These are phyloP conservation scores for Nemotelus pantherinus DNA, from an alignment of 2,888 invertebrate species.

Conservation along the genomic window DNA sequence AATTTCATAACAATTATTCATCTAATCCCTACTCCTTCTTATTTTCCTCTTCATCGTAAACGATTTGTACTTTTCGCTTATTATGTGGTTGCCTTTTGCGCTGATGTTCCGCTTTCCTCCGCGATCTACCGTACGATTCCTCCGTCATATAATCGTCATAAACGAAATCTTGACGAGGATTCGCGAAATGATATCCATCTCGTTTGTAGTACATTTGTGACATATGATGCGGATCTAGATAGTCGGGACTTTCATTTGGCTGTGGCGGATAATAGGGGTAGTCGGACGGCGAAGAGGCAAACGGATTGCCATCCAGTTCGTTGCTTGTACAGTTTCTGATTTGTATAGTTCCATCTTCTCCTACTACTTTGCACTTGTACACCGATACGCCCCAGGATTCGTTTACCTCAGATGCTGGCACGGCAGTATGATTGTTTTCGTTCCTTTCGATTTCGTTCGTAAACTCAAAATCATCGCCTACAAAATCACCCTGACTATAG, in stretches of 20 bases:
- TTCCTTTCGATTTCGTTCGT: slow-evolving; percentile 39
- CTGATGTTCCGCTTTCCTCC: background rate
- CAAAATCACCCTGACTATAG: background rate
- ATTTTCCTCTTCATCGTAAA: slow-evolving; percentile 23
- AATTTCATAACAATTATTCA: background rate
- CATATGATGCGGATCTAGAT: background rate
- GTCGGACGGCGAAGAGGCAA: slow-evolving; percentile 44
- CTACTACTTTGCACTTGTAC: slow-evolving; percentile 49
- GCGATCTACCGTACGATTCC: background rate
- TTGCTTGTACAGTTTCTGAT: slow-evolving; percentile 49
- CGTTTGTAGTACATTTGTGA: background rate
- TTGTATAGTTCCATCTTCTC: slow-evolving; percentile 46
- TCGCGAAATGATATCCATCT: background rate
- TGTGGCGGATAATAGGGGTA: slow-evolving; percentile 38
- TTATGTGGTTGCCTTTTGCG: background rate
- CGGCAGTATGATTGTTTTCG: background rate
- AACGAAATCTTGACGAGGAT: slow-evolving; percentile 25
- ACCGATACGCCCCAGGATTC: slow-evolving; percentile 45
- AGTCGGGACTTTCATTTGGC: slow-evolving; percentile 20
- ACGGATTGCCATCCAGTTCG: slow-evolving; percentile 48
- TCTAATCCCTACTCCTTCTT: background rate
- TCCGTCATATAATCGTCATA: slow-evolving; percentile 30
- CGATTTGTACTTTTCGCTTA: slow-evolving; percentile 29
- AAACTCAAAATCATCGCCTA: slow-evolving; percentile 8
- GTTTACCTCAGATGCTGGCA: slow-evolving; percentile 1